These are phyloP conservation scores for Eutolmus rufibarbis DNA, from an alignment of 2,888 invertebrate species.

Conservation along the genomic window DNA sequence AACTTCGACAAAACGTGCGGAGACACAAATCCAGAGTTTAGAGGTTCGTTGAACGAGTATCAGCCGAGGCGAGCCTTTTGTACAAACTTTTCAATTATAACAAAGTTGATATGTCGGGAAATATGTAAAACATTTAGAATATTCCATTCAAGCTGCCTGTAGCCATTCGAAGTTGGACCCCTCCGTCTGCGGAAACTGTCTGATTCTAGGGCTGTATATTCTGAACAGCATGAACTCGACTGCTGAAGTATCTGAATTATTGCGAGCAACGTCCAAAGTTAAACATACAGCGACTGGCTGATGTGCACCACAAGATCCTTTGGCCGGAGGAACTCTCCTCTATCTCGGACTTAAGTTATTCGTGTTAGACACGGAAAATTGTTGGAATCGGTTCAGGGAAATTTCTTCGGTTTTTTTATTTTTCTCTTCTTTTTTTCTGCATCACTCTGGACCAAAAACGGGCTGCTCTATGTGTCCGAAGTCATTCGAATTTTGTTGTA, in stretches of 20 bases:
- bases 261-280: conserved; percentile 17
- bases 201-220: neutral
- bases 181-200: conserved; percentile 11
- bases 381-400: neutral
- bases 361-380: neutral
- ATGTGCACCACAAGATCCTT: neutral
- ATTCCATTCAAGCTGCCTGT: conserved; percentile 19
- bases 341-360: neutral
- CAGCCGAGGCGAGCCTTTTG: neutral
- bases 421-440: neutral
- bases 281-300: neutral
- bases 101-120: conserved; percentile 30
- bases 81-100: conserved; percentile 31
- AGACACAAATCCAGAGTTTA: neutral
- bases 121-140: conserved; percentile 38
- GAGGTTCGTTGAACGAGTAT: neutral
- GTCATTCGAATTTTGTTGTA: neutral
- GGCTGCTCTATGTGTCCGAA: neutral
- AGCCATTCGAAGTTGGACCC: conserved; percentile 1
- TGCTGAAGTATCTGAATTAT: conserved; percentile 3
- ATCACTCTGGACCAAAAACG: neutral
- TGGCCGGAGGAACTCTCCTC: neutral
- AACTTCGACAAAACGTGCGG: neutral
- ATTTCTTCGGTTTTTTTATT: neutral
- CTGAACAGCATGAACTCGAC: neutral